These are phyloP conservation scores for Apis laboriosa DNA, from an alignment of 1,140 invertebrate genomes.

Conservation along the genomic window DNA sequence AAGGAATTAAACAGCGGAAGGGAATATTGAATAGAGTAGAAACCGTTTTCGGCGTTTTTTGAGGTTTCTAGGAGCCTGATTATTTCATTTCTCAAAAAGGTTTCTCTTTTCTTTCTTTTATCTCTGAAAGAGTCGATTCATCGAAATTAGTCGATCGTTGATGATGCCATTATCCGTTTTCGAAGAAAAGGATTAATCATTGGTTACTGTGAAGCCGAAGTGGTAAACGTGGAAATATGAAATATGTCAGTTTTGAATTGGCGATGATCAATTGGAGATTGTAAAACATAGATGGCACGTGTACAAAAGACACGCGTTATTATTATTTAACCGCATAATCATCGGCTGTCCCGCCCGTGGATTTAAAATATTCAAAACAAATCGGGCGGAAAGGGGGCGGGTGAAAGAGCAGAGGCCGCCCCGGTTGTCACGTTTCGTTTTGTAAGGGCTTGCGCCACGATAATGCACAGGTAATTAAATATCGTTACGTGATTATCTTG, in stretches of 20 bases:
- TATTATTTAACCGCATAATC: not conserved
- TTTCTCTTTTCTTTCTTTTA: too few species aligned
- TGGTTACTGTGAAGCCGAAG: too few species aligned
- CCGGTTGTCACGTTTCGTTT: not conserved
- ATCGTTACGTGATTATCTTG: conserved; percentile 32
- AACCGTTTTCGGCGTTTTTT: too few species aligned
- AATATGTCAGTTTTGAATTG: not conserved
- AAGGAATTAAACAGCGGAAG: too few species aligned
- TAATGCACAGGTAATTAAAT: conserved; percentile 37
- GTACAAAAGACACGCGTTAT: not conserved
- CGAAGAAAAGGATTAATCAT: not conserved
- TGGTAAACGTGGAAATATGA: not conserved
- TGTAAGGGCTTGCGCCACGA: not conserved
- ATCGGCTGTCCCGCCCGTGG: not conserved
- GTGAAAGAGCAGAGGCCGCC: not conserved
- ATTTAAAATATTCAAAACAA: conserved; percentile 4
- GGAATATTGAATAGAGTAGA: too few species aligned
- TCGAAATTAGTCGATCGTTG: too few species aligned
- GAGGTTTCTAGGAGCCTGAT: too few species aligned
- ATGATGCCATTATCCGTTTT: too few species aligned
- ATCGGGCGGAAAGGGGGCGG: conserved; percentile 1
- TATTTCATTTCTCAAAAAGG: too few species aligned
- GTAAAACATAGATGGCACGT: not conserved
- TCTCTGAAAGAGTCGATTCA: too few species aligned
- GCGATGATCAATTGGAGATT: not conserved